Evolutionary conservation across 1,140 invertebrate genomes (phyloP).

Genomic region (Tetramorium alpestre): DNA sequence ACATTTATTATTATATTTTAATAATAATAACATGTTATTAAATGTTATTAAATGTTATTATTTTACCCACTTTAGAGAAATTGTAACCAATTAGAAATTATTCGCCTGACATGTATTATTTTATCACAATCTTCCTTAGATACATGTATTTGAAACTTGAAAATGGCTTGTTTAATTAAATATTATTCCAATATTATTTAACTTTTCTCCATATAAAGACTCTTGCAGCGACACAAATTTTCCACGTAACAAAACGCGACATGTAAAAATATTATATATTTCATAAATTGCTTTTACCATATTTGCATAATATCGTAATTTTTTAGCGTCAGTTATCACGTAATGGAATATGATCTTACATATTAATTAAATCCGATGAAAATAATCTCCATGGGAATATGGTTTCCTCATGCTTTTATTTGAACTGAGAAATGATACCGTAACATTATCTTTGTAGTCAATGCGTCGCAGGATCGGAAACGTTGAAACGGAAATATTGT

Average conservation of each 20-base stretch:
- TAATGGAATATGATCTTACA: background rate
- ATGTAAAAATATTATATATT: background rate
- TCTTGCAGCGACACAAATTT: background rate
- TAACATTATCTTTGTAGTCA: background rate
- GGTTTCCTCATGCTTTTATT: background rate
- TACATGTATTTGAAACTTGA: background rate
- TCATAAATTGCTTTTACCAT: background rate
- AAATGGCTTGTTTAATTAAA: slow-evolving; percentile 2
- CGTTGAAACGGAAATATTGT: background rate
- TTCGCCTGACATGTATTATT: background rate
- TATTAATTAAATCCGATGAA: slow-evolving; percentile 2
- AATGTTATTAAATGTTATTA: too few relatives aligned
- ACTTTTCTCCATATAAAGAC: background rate
- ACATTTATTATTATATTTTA: background rate
- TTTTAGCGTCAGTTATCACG: background rate
- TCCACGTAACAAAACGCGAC: background rate
- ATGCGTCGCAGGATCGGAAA: background rate
- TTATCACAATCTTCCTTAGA: background rate
- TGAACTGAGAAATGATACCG: slow-evolving; percentile 1
- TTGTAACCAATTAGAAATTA: background rate
- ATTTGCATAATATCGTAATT: background rate
- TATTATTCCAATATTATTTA: background rate
- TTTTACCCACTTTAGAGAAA: too few relatives aligned
- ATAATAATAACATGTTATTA: background rate
- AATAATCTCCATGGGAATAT: background rate